Conservation (phyloP, 2,888 invertebrate genomes). For the Erebia aethiops region DNA sequence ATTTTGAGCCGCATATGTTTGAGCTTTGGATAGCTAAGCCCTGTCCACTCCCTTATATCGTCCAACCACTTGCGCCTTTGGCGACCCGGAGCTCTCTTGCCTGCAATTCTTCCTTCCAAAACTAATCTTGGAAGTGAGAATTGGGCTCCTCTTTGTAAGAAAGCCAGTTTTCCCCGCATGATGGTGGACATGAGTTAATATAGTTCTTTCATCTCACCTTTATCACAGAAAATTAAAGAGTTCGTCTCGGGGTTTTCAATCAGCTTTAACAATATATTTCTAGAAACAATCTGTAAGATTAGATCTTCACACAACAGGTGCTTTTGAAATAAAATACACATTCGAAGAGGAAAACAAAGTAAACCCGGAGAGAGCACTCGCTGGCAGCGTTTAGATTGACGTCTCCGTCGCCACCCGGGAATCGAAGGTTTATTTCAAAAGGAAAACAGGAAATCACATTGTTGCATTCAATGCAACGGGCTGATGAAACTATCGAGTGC, state of each 20-base stretch:
- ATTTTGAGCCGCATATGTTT: no score
- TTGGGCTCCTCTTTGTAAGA: no score
- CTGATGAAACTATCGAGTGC: neutral
- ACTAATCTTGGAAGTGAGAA: no score
- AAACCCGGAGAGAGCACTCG: slow-evolving; percentile 2
- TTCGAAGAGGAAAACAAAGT: slow-evolving; percentile 10
- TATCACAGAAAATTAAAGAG: neutral
- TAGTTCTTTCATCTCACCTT: neutral
- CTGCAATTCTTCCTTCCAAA: no score
- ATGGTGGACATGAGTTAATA: no score
- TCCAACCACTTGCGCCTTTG: no score
- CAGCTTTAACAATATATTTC: neutral
- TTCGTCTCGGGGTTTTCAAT: neutral
- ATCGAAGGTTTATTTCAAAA: slow-evolving; percentile 25
- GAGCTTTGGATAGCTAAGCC: no score
- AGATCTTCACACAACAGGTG: slow-evolving; percentile 10
- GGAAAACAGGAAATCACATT: slow-evolving; percentile 17
- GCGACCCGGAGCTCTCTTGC: no score
- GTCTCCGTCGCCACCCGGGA: slow-evolving; percentile 25
- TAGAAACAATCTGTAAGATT: slow-evolving; percentile 9
- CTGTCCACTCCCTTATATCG: no score
- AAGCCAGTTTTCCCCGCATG: no score
- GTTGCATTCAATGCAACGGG: neutral
- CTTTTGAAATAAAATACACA: slow-evolving; percentile 9
- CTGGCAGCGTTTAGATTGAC: slow-evolving; percentile 23